These are phyloP conservation scores for Melanotus villosus DNA, from an alignment of 2,888 invertebrate genomes.

Conservation along the genomic window DNA sequence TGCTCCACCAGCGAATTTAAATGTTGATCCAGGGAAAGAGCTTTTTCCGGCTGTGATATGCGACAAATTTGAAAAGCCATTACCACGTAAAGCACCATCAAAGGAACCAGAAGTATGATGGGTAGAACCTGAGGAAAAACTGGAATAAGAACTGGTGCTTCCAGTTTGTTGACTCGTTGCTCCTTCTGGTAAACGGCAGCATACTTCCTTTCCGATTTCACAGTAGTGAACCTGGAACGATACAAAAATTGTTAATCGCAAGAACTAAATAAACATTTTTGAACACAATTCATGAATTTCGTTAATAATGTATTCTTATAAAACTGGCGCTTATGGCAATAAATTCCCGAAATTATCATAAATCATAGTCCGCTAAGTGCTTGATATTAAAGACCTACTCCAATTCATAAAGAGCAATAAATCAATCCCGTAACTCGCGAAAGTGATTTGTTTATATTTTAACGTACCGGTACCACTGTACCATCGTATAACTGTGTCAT, in stretches of 20 bases:
- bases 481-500: conserved; percentile 34
- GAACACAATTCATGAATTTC: neutral
- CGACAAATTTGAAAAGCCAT: conserved; percentile 31
- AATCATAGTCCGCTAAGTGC: too few species aligned
- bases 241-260: too few species aligned
- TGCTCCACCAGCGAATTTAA: conserved; percentile 55
- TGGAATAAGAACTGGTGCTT: neutral
- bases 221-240: conserved; percentile 65
- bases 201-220: conserved; percentile 65
- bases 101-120: neutral
- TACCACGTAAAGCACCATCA: neutral
- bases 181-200: conserved; percentile 61
- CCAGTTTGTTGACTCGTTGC: neutral
- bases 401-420: too few species aligned
- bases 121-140: neutral
- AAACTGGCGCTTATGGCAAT: too few species aligned
- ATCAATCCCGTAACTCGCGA: too few species aligned
- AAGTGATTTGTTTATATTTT: conserved; percentile 27
- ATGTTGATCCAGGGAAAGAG: conserved; percentile 56
- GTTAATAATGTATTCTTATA: too few species aligned
- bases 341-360: too few species aligned
- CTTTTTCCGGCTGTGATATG: conserved; percentile 60
- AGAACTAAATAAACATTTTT: neutral
- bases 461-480: neutral
- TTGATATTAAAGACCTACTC: too few species aligned